A percentile compares a stretch with the other conserved stretches of the same genome.
Evolutionary conservation across 2,888 invertebrate genomes (phyloP).

Genomic region (Dynastes maya): DNA sequence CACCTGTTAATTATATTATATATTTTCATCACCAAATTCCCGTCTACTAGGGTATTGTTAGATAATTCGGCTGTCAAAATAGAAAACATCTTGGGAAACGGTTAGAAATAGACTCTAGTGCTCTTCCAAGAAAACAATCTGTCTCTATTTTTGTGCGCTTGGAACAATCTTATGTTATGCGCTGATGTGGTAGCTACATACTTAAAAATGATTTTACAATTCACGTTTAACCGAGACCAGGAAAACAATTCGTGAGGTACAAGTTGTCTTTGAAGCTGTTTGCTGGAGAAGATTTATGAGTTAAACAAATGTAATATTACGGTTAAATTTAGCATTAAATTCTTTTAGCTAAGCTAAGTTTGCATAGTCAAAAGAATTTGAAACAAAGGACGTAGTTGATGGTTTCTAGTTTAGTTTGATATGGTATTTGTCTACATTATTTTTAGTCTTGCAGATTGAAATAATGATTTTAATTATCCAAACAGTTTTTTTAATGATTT

Average conservation of each 20-base stretch:
- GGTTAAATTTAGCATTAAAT: too few species aligned
- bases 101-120: slow-evolving; percentile 15
- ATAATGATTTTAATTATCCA: too few species aligned
- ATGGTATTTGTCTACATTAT: too few species aligned
- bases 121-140: slow-evolving; percentile 24
- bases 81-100: background rate
- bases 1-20: too few species aligned
- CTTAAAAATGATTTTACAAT: slow-evolving; percentile 12
- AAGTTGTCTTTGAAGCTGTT: background rate
- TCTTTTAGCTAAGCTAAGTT: too few species aligned
- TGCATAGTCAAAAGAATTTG: too few species aligned
- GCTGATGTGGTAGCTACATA: background rate
- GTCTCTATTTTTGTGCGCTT: slow-evolving; percentile 10
- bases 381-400: too few species aligned
- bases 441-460: too few species aligned
- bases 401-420: too few species aligned
- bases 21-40: background rate
- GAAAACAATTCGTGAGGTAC: background rate
- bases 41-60: background rate
- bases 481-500: too few species aligned
- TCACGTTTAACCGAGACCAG: background rate
- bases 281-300: background rate
- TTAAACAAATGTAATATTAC: too few species aligned
- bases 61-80: slow-evolving; percentile 6
- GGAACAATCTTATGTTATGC: background rate